These are phyloP conservation scores for Anseranas semipalmata DNA, from an alignment of 2,113 vertebrate species.

Conservation along the genomic window DNA sequence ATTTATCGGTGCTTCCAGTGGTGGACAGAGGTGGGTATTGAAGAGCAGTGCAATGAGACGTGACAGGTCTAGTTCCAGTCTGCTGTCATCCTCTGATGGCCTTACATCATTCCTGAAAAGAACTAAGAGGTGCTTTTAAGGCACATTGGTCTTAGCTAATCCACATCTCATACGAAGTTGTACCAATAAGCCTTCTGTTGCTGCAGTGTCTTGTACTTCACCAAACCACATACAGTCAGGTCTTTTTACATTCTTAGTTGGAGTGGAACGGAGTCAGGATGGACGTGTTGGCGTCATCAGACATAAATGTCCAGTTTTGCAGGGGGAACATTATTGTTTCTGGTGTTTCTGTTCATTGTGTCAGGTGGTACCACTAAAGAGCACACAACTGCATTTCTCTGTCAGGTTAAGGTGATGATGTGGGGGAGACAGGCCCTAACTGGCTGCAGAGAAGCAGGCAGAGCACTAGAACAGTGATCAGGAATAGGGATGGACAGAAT, in stretches of 20 bases:
- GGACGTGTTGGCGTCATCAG: neutral
- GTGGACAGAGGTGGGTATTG: neutral
- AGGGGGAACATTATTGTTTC: neutral
- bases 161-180: fast-evolving
- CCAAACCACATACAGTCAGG: neutral
- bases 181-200: neutral
- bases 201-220: slow-evolving; percentile 5
- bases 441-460: neutral
- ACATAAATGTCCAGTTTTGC: neutral
- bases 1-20: neutral
- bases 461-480: neutral
- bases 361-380: neutral
- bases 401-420: neutral
- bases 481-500: neutral
- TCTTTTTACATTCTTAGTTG: neutral
- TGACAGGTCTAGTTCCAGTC: neutral
- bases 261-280: fast-evolving
- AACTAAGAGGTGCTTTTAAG: neutral
- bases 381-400: neutral
- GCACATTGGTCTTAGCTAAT: neutral
- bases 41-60: neutral
- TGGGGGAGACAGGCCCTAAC: neutral
- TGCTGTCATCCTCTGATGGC: neutral
- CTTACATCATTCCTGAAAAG: neutral
- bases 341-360: neutral